Evolutionary conservation across 2,113 vertebrate genomes (phyloP).

Genomic region (Rhineura floridana): DNA sequence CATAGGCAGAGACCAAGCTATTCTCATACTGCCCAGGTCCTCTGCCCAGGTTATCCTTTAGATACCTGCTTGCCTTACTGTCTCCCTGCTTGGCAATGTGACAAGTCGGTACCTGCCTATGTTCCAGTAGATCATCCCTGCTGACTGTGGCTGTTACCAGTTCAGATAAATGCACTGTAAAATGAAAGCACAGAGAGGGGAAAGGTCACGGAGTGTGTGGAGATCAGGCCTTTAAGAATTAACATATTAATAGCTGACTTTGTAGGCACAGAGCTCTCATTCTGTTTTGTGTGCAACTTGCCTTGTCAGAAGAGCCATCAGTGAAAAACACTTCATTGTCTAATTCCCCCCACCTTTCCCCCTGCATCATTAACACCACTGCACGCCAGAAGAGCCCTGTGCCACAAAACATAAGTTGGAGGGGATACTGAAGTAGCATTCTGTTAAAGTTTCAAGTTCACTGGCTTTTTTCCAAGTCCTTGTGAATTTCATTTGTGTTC

Average conservation of each 20-base stretch:
- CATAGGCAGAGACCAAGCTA: neutral
- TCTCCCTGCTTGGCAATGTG: neutral
- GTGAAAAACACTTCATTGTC: conserved; percentile 10
- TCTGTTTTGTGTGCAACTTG: rapidly evolving
- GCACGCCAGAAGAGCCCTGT: conserved; percentile 14
- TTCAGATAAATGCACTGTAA: neutral
- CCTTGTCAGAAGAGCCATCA: neutral
- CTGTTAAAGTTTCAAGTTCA: conserved; percentile 71
- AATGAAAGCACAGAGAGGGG: neutral
- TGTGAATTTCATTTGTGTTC: conserved; percentile 73
- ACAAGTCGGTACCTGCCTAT: neutral
- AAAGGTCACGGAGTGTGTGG: neutral
- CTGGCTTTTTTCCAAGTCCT: conserved; percentile 75
- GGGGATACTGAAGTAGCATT: conserved; percentile 66
- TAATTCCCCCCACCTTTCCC: neutral
- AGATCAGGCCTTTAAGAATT: neutral
- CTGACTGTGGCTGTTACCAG: neutral
- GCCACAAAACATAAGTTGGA: neutral
- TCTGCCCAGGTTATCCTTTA: neutral
- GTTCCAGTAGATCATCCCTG: neutral
- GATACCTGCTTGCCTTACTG: neutral
- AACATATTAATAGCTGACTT: neutral
- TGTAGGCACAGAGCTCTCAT: neutral
- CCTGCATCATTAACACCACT: conserved; percentile 17
- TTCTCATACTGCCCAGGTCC: neutral